phyloP scores from a whole-genome alignment of 2,113 vertebrate genomes.

The Phalacrocorax carbo region DNA sequence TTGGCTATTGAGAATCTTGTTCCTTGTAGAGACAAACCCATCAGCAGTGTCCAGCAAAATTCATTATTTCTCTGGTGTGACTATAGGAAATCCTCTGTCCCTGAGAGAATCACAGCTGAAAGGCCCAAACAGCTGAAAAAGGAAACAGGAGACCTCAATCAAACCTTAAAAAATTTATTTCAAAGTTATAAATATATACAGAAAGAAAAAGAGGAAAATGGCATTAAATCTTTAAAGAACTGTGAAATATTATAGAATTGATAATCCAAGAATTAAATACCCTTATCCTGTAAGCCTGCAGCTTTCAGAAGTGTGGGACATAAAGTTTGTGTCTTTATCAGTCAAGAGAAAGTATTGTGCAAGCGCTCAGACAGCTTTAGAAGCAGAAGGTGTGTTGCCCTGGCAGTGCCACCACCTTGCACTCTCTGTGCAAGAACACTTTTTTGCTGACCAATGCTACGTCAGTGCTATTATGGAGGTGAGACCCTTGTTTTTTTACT shows the following conservation, averaged over 20 bases:
- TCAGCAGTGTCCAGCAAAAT: background rate
- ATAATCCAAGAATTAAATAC: background rate
- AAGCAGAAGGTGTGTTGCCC: background rate
- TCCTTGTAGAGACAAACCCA: background rate
- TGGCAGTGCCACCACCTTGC: background rate
- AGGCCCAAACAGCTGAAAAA: background rate
- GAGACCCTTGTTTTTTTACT: background rate
- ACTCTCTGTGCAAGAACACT: background rate
- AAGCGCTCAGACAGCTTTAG: background rate
- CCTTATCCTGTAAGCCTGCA: background rate
- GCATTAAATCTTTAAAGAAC: background rate
- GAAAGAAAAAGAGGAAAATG: background rate
- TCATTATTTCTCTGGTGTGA: background rate
- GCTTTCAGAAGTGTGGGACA: rapidly evolving
- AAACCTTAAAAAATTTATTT: background rate
- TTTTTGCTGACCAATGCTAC: background rate
- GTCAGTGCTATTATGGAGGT: background rate
- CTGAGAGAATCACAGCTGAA: background rate
- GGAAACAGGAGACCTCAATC: background rate
- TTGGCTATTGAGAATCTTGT: background rate
- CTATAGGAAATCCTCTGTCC: background rate
- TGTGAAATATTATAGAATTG: background rate
- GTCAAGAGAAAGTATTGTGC: background rate
- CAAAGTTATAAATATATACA: background rate
- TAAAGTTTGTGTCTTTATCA: background rate